These are phyloP conservation scores for Enteromius radiatus DNA, from an alignment of 2,797 vertebrate genomes.

Conservation along the genomic window DNA sequence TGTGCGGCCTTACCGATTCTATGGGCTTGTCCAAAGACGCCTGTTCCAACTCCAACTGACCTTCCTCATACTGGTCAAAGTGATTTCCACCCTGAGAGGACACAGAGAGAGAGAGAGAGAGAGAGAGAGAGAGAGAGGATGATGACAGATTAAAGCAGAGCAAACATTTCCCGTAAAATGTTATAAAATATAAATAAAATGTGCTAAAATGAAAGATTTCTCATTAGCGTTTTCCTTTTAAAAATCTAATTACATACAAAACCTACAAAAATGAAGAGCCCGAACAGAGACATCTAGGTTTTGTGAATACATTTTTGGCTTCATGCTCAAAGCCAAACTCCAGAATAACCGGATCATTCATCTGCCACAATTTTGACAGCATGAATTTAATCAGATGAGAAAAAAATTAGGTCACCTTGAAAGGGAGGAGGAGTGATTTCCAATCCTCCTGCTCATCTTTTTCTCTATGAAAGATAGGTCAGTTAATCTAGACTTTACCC, in stretches of 20 bases:
- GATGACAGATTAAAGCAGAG: not conserved
- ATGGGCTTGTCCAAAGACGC: slow-evolving; percentile 99
- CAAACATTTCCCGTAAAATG: not conserved
- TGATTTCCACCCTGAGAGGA: slow-evolving; percentile 94
- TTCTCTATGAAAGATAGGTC: slow-evolving; percentile 26
- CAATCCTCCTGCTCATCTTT: slow-evolving; percentile 33
- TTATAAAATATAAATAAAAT: too few species aligned
- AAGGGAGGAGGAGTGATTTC: slow-evolving; percentile 27
- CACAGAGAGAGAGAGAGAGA: not conserved
- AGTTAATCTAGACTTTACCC: not conserved
- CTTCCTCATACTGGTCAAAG: slow-evolving; percentile 99
- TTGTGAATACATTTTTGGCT: not conserved
- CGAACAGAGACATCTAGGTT: not conserved
- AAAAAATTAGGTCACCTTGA: slow-evolving; percentile 41
- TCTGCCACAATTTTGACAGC: slow-evolving; percentile 8
- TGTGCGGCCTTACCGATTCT: slow-evolving; percentile 94
- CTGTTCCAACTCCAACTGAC: slow-evolving; percentile 98
- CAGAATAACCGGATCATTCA: slow-evolving; percentile 15
- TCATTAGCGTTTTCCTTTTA: not conserved
- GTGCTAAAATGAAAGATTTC: not conserved
- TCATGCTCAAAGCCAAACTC: not conserved
- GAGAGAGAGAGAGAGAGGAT: slow-evolving; percentile 23
- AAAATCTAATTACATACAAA: not conserved
- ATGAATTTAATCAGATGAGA: slow-evolving; percentile 2
- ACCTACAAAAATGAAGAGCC: not conserved